Conservation (phyloP, 2,113 vertebrate species). For the Elgaria multicarinata region DNA sequence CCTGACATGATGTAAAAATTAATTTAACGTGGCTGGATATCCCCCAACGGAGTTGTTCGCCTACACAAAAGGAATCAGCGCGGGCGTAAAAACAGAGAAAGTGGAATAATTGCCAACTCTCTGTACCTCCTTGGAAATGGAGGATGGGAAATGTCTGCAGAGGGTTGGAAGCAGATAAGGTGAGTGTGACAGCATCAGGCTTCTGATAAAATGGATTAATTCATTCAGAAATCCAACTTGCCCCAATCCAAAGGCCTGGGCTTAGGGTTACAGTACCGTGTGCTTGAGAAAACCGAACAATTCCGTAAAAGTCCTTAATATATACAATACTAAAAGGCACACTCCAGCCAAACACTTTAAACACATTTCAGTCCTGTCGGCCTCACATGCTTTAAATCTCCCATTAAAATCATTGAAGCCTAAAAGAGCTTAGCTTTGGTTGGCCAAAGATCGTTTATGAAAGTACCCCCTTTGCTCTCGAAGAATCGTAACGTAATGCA, state of each 20-base stretch:
- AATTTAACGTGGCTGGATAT: conserved; percentile 35
- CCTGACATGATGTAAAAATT: conserved; percentile 40
- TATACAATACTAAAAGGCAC: neutral
- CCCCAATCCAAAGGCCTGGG: neutral
- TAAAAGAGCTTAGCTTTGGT: neutral
- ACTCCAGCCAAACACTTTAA: neutral
- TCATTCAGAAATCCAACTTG: neutral
- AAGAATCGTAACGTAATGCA: neutral
- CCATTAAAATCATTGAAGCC: neutral
- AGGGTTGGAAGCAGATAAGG: neutral
- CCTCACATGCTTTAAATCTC: neutral
- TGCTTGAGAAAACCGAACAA: neutral
- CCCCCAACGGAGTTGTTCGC: conserved; percentile 17
- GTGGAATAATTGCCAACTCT: neutral
- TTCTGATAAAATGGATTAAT: neutral
- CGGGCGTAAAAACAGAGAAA: neutral
- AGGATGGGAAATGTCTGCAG: neutral
- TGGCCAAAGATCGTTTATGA: neutral
- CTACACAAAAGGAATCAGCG: neutral
- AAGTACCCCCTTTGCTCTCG: neutral
- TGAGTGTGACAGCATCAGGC: neutral
- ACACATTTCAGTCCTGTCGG: neutral
- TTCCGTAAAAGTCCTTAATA: neutral
- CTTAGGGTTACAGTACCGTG: neutral
- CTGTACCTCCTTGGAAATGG: neutral